Conservation (phyloP, 2,888 invertebrate genomes). For the Pediacus dermestoides region DNA sequence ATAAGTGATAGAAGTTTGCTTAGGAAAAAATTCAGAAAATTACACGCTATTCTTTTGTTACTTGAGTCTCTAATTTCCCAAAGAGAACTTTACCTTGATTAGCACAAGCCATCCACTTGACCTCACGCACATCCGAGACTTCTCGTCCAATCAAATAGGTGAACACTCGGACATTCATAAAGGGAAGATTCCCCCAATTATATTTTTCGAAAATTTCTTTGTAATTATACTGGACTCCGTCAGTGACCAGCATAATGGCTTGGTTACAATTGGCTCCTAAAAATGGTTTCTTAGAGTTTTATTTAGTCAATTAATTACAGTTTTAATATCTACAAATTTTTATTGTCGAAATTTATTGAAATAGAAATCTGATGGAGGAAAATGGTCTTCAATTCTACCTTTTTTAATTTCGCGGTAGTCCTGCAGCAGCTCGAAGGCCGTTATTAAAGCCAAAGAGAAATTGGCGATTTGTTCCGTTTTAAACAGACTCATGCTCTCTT, state of each 20-base stretch:
- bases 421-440: constrained; percentile 81
- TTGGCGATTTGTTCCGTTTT: constrained; percentile 89
- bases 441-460: constrained; percentile 83
- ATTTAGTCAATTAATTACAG: background rate
- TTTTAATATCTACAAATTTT: background rate
- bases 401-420: constrained; percentile 39
- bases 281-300: no score
- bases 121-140: constrained; percentile 86
- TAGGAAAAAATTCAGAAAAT: no score
- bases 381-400: constrained; percentile 30
- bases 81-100: constrained; percentile 85
- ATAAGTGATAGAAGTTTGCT: no score
- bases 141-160: constrained; percentile 88
- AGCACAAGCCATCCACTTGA: constrained; percentile 98
- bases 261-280: constrained; percentile 68
- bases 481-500: constrained; percentile 71
- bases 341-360: background rate
- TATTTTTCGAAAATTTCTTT: constrained; percentile 87
- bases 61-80: constrained; percentile 3
- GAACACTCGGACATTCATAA: constrained; percentile 90
- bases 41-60: constrained; percentile 11
- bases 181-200: constrained; percentile 74
- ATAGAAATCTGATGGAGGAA: background rate
- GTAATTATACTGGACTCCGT: constrained; percentile 93
- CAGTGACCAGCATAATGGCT: constrained; percentile 98